These are phyloP conservation scores for Pollenia labialis DNA, from an alignment of 2,888 invertebrate genomes.

Conservation along the genomic window DNA sequence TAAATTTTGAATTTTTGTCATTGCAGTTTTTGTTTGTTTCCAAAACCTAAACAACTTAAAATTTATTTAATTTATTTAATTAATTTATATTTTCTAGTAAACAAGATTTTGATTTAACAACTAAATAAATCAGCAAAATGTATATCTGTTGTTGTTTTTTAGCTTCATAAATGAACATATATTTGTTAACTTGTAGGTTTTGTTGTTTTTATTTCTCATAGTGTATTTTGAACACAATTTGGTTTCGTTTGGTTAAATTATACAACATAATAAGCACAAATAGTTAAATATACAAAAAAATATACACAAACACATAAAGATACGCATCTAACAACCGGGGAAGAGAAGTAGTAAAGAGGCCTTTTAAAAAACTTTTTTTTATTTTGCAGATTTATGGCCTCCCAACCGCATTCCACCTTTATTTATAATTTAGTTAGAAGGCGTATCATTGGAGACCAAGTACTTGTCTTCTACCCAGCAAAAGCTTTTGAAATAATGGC, in stretches of 20 bases:
- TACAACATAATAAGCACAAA: slow-evolving; percentile 22
- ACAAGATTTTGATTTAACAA: slow-evolving; percentile 38
- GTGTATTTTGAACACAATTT: slow-evolving; percentile 39
- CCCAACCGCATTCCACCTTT: too few relatives aligned
- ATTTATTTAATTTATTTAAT: slow-evolving; percentile 27
- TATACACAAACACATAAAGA: background rate
- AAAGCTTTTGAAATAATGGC: too few relatives aligned
- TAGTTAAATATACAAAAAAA: background rate
- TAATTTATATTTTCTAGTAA: slow-evolving; percentile 14
- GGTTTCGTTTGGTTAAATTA: slow-evolving; percentile 35
- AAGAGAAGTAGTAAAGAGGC: too few relatives aligned
- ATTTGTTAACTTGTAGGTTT: background rate
- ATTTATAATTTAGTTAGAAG: too few relatives aligned
- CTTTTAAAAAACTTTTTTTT: too few relatives aligned
- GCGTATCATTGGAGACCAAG: too few relatives aligned
- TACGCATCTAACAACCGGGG: background rate
- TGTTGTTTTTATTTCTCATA: slow-evolving; percentile 33
- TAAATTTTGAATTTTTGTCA: too few relatives aligned
- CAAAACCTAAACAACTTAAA: background rate
- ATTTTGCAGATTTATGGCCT: too few relatives aligned
- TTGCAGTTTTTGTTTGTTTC: too few relatives aligned
- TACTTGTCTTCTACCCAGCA: too few relatives aligned
- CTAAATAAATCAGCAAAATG: slow-evolving; percentile 43
- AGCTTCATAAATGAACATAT: background rate
- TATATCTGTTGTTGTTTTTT: background rate